Conservation (phyloP, 2,888 invertebrate genomes). For the Cryptus armator region DNA sequence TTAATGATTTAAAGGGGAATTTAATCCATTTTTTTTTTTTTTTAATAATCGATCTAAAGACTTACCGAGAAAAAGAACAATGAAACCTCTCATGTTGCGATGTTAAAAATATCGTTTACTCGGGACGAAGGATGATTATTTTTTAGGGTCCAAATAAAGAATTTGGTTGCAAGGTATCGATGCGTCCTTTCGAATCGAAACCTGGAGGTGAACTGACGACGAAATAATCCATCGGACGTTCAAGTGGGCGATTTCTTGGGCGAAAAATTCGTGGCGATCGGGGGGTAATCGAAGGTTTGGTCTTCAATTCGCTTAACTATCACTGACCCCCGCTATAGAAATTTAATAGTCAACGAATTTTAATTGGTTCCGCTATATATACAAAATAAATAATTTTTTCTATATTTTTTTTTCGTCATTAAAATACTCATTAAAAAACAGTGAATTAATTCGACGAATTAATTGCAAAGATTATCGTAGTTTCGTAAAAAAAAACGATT, state of each 20-base stretch:
- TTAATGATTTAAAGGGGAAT: too few relatives aligned
- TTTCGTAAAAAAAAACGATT: too few relatives aligned
- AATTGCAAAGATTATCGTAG: too few relatives aligned
- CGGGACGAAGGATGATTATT: neutral
- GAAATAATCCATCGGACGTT: constrained; percentile 47
- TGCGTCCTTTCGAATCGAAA: constrained; percentile 70
- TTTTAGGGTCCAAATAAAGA: constrained; percentile 18
- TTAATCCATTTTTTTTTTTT: too few relatives aligned
- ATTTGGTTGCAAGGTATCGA: constrained; percentile 31
- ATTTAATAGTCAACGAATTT: neutral
- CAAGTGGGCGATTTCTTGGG: constrained; percentile 47
- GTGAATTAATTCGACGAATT: too few relatives aligned
- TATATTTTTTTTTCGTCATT: neutral
- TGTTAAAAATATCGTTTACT: constrained; percentile 10
- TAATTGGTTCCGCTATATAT: neutral
- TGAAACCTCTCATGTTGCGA: neutral
- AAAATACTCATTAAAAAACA: too few relatives aligned
- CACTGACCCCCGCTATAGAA: neutral
- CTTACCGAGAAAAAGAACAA: neutral
- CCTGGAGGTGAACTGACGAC: constrained; percentile 69
- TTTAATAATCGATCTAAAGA: too few relatives aligned
- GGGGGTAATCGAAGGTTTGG: constrained; percentile 31
- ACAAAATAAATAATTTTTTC: neutral
- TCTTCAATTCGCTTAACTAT: constrained; percentile 10
- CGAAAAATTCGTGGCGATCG: neutral